Conservation (phyloP, 2,113 vertebrate genomes). For the Ibidorhyncha struthersii region DNA sequence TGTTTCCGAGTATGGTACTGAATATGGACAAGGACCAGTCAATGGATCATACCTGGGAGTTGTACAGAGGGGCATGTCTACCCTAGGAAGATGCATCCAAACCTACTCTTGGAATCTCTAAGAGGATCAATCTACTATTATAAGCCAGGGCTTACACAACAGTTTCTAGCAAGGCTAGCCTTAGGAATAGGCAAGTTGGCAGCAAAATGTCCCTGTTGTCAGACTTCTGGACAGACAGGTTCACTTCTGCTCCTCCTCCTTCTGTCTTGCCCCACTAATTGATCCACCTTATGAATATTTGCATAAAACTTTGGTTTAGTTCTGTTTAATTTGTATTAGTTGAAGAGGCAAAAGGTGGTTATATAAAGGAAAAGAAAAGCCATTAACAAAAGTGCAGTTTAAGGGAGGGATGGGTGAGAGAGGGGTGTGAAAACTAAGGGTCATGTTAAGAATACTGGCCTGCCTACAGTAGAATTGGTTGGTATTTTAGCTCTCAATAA, state of each 20-base stretch:
- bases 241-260: background rate
- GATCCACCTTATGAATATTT: background rate
- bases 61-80: fast-evolving
- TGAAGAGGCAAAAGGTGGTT: background rate
- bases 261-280: background rate
- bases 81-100: background rate
- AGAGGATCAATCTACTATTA: background rate
- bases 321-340: background rate
- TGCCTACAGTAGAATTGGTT: background rate
- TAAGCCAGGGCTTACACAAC: background rate
- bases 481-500: background rate
- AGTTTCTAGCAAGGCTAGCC: background rate
- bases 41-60: background rate
- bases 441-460: background rate
- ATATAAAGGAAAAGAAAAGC: background rate
- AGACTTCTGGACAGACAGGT: background rate
- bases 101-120: background rate
- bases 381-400: background rate
- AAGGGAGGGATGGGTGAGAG: background rate
- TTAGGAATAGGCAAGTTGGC: background rate
- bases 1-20: background rate
- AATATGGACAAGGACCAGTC: background rate
- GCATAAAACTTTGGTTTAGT: background rate
- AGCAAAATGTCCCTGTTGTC: background rate
- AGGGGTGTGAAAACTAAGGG: background rate